Percentiles rank a stretch among this genome's conserved stretches.
Conservation (phyloP, 2,888 invertebrate genomes). For the Auanema sp. region DNA sequence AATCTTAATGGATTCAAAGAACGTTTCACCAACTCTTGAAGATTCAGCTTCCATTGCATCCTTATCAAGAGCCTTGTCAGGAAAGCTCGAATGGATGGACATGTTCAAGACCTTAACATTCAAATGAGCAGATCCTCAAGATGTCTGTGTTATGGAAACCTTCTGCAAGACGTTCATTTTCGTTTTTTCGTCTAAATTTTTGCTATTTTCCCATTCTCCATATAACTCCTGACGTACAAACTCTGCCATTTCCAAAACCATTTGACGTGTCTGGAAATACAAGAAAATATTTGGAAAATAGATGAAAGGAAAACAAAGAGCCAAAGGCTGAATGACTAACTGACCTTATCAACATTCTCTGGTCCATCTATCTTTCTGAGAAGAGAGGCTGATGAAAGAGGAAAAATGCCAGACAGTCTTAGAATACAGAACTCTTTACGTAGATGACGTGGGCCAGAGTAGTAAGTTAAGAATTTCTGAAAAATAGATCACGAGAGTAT, state of each 20-base stretch:
- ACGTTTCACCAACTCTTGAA: slow-evolving; percentile 19
- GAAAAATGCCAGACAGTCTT: slow-evolving; percentile 34
- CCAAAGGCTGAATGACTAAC: neutral
- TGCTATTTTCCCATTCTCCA: slow-evolving; percentile 15
- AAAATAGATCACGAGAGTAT: neutral
- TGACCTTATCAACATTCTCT: slow-evolving; percentile 29
- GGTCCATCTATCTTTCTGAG: slow-evolving; percentile 35
- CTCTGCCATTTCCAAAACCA: slow-evolving; percentile 28
- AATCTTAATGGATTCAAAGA: slow-evolving; percentile 38
- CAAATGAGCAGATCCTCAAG: neutral
- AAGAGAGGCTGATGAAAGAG: slow-evolving; percentile 35
- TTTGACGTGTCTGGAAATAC: slow-evolving; percentile 26
- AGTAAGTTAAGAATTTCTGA: slow-evolving; percentile 25
- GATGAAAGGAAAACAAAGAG: too few species aligned
- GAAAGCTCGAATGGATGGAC: slow-evolving; percentile 26
- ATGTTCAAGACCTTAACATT: slow-evolving; percentile 22
- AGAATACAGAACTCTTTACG: slow-evolving; percentile 40
- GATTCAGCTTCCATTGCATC: slow-evolving; percentile 34
- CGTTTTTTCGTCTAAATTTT: slow-evolving; percentile 25
- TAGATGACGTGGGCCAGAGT: slow-evolving; percentile 32
- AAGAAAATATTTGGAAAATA: neutral
- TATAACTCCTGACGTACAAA: slow-evolving; percentile 24
- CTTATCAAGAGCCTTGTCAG: slow-evolving; percentile 31
- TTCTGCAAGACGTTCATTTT: slow-evolving; percentile 28
- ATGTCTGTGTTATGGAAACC: slow-evolving; percentile 9